These are phyloP conservation scores for Urocyon cinereoargenteus DNA, from an alignment of 2,797 vertebrate genomes.

Conservation along the genomic window DNA sequence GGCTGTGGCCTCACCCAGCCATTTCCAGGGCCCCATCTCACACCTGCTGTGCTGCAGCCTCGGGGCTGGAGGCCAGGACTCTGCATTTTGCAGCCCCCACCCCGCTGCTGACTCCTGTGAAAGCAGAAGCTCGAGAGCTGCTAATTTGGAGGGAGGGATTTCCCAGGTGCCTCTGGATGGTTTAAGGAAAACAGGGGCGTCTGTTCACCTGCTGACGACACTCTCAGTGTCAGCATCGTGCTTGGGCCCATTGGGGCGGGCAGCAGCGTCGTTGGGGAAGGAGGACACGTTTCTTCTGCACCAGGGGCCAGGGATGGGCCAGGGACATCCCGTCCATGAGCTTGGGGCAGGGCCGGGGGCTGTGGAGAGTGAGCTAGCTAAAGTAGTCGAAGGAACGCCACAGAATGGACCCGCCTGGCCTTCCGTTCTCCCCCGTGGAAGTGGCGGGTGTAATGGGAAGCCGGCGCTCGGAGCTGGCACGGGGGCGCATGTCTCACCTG, in stretches of 20 bases:
- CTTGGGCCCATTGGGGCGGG: rapidly evolving
- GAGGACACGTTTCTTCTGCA: too few species aligned
- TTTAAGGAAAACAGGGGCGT: rapidly evolving
- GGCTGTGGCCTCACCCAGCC: rapidly evolving
- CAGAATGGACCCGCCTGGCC: rapidly evolving
- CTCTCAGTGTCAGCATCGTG: rapidly evolving
- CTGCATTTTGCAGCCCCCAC: neutral
- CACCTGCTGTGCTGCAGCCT: rapidly evolving
- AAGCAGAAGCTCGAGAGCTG: rapidly evolving
- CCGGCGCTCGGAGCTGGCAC: rapidly evolving
- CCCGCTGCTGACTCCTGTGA: rapidly evolving
- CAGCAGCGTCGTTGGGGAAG: rapidly evolving
- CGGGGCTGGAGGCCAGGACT: neutral
- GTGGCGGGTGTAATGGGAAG: rapidly evolving
- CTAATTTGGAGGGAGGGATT: rapidly evolving
- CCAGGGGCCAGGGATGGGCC: rapidly evolving
- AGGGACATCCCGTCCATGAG: neutral
- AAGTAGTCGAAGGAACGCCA: too few species aligned
- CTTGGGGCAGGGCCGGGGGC: neutral
- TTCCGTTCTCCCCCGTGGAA: too few species aligned
- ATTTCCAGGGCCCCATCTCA: too few species aligned
- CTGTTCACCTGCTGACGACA: rapidly evolving
- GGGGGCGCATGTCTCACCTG: neutral
- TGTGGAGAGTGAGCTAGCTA: neutral
- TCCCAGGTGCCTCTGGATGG: neutral